Percentiles rank a stretch among this genome's conserved stretches.
Evolutionary conservation across 1,140 invertebrate species (phyloP).

Genomic region (Drosophila biarmipes): DNA sequence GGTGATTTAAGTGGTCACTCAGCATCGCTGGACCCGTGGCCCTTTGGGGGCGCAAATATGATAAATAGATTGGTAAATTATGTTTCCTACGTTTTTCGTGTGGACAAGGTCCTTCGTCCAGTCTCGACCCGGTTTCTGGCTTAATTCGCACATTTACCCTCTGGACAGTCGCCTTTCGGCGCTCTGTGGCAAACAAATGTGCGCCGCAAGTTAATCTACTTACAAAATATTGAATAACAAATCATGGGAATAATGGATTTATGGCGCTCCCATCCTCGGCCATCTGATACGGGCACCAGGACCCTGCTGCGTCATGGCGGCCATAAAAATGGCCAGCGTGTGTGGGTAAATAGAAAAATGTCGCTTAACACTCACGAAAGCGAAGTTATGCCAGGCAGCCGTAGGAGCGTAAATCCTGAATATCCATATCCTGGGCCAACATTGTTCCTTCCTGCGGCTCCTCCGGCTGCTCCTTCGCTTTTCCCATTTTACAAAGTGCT

Average conservation of each 20-base stretch:
- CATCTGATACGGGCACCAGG: conserved; percentile 63
- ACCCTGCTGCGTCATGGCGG: conserved; percentile 44
- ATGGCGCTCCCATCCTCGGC: conserved; percentile 59
- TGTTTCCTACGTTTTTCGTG: conserved; percentile 39
- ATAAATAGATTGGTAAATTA: conserved; percentile 83
- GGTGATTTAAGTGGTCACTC: conserved; percentile 82
- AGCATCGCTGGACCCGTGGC: conserved; percentile 30
- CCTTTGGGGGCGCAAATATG: conserved; percentile 67
- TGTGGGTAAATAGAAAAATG: conserved; percentile 71
- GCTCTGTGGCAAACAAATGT: conserved; percentile 69
- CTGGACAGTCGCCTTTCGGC: conserved; percentile 65
- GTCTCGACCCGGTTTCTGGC: conserved; percentile 22
- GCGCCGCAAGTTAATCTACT: conserved; percentile 80
- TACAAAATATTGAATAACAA: conserved; percentile 84
- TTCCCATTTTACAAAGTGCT: conserved; percentile 83
- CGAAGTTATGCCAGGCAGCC: conserved; percentile 37
- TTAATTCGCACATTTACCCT: conserved; percentile 59
- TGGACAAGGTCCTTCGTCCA: conserved; percentile 5
- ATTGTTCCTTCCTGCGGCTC: conserved; percentile 40
- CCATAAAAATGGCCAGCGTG: conserved; percentile 64
- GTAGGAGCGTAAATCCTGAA: conserved; percentile 76
- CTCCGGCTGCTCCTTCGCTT: conserved; percentile 27
- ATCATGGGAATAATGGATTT: conserved; percentile 83
- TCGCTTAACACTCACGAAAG: conserved; percentile 52
- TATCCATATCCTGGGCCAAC: conserved; percentile 70